These are phyloP conservation scores for Macquaria ambigua DNA, from an alignment of 2,113 vertebrate species.

Conservation along the genomic window DNA sequence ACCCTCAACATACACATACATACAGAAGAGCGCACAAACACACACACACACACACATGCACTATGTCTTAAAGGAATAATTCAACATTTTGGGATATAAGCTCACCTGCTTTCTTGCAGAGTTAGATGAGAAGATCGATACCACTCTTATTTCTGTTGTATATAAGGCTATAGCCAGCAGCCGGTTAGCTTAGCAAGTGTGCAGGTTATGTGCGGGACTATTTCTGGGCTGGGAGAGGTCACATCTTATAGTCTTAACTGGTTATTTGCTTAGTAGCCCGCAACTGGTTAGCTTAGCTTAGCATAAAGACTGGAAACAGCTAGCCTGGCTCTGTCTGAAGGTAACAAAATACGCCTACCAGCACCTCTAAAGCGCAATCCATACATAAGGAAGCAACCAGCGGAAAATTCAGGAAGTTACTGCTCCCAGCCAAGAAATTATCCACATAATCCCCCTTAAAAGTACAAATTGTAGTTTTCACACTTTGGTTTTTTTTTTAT, in stretches of 20 bases:
- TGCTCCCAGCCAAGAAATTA: too few relatives aligned
- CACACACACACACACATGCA: slow-evolving; percentile 30
- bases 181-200: neutral
- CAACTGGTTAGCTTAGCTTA: neutral
- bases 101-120: neutral
- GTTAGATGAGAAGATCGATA: neutral
- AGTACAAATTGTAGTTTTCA: neutral
- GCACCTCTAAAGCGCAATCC: too few relatives aligned
- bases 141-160: neutral
- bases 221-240: too few relatives aligned
- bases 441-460: too few relatives aligned
- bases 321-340: neutral
- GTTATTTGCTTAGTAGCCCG: neutral
- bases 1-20: slow-evolving; percentile 24
- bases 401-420: too few relatives aligned
- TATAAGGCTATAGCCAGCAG: neutral
- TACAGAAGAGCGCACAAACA: slow-evolving; percentile 27
- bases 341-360: too few relatives aligned
- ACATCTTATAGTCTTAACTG: neutral
- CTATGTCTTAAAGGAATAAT: neutral
- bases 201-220: too few relatives aligned
- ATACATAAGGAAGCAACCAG: too few relatives aligned
- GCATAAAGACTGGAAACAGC: neutral
- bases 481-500: too few relatives aligned
- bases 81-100: neutral